These are phyloP conservation scores for Deroptyus accipitrinus DNA, from an alignment of 2,113 vertebrate genomes.

Conservation along the genomic window DNA sequence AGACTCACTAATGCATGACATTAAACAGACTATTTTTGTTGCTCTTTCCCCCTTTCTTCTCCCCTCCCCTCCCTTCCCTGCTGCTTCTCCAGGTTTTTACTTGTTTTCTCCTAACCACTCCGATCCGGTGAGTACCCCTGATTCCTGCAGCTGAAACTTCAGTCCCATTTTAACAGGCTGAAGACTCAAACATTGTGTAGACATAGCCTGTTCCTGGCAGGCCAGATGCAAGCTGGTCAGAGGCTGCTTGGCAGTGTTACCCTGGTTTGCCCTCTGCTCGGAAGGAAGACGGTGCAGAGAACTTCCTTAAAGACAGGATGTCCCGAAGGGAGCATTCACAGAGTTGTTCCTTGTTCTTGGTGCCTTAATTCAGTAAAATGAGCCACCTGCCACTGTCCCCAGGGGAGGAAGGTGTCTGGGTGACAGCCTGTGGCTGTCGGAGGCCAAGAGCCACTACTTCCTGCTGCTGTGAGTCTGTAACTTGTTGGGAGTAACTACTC, in stretches of 20 bases:
- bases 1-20: not conserved
- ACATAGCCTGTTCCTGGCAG: not conserved
- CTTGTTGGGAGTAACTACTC: not conserved
- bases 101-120: slow-evolving; percentile 91
- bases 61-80: not conserved
- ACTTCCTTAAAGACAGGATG: not conserved
- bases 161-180: not conserved
- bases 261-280: not conserved
- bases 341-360: not conserved
- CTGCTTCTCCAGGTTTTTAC: slow-evolving; percentile 85
- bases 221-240: not conserved
- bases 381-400: not conserved
- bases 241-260: not conserved
- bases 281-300: not conserved
- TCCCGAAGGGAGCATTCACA: not conserved
- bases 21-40: not conserved
- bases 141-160: not conserved
- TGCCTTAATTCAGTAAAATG: not conserved
- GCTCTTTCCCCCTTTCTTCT: not conserved
- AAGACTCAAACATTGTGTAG: not conserved
- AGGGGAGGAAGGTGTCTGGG: not conserved
- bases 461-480: not conserved
- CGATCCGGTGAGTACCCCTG: slow-evolving; percentile 84
- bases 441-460: not conserved
- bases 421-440: not conserved